Evolutionary conservation across 2,113 vertebrate species (phyloP).

Genomic region (Potamarius usumacintae): DNA sequence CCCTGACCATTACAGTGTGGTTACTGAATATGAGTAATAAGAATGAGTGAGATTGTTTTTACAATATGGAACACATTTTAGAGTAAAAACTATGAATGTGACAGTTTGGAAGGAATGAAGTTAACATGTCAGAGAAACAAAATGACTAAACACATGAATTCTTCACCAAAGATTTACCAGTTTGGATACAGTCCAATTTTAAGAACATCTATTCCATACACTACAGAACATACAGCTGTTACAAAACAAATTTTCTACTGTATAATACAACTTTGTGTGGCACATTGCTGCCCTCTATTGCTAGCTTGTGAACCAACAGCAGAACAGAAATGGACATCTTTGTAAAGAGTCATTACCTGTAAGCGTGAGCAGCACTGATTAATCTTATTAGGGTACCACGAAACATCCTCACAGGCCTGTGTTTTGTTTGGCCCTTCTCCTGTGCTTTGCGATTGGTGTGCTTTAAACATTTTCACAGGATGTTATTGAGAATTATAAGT

Average conservation of each 20-base stretch:
- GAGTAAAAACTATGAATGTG: background rate
- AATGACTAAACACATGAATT: background rate
- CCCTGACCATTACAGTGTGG: background rate
- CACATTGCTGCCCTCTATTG: conserved; percentile 40
- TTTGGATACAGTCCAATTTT: background rate
- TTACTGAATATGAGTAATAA: background rate
- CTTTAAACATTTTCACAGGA: background rate
- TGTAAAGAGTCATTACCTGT: conserved; percentile 1
- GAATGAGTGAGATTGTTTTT: background rate
- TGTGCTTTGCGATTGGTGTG: background rate
- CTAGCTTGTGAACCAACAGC: background rate
- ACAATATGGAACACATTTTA: background rate
- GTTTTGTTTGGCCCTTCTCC: background rate
- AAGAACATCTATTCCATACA: background rate
- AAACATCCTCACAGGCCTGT: conserved; percentile 31
- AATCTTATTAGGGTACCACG: conserved; percentile 46
- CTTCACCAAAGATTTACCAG: background rate
- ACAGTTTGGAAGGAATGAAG: background rate
- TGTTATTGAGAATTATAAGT: background rate
- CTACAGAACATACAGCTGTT: background rate
- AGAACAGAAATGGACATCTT: background rate
- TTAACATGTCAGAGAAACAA: background rate
- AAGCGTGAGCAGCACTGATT: conserved; percentile 40
- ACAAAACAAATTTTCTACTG: background rate
- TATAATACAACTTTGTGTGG: background rate